A percentile compares a stretch with the other conserved stretches of the same genome.
Conservation (phyloP, 2,888 invertebrate species). For the Lathronympha strigana region DNA sequence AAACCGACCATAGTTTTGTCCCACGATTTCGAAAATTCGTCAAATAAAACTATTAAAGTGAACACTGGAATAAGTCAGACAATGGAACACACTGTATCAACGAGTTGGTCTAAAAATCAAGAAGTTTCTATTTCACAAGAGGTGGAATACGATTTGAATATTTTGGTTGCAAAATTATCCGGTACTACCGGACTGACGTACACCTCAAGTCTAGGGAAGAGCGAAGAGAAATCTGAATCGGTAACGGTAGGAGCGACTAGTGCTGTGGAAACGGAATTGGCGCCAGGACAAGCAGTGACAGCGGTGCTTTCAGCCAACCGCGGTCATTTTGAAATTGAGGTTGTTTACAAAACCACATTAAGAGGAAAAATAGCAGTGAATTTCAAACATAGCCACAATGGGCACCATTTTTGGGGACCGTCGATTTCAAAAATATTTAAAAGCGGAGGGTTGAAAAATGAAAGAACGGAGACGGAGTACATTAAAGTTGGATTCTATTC, state of each 20-base stretch:
- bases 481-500: constrained; percentile 63
- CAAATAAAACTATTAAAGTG: constrained; percentile 65
- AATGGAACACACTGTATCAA: constrained; percentile 66
- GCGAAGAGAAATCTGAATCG: constrained; percentile 64
- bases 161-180: constrained; percentile 59
- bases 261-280: constrained; percentile 64
- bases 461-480: constrained; percentile 53
- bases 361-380: constrained; percentile 69
- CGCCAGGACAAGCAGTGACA: constrained; percentile 63
- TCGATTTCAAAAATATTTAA: constrained; percentile 59
- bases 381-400: constrained; percentile 55
- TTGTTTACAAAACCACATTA: constrained; percentile 58
- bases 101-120: constrained; percentile 60
- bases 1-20: constrained; percentile 57
- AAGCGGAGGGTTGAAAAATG: constrained; percentile 56
- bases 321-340: constrained; percentile 63
- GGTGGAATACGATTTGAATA: constrained; percentile 64
- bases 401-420: constrained; percentile 71
- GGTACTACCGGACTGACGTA: constrained; percentile 63
- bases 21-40: constrained; percentile 66
- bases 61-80: constrained; percentile 68
- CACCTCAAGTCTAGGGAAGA: constrained; percentile 62
- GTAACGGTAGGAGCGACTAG: constrained; percentile 63
- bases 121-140: constrained; percentile 63
- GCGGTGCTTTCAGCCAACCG: constrained; percentile 65